phyloP scores from a whole-genome alignment of 2,888 invertebrate genomes.

The Pandemis heparana region DNA sequence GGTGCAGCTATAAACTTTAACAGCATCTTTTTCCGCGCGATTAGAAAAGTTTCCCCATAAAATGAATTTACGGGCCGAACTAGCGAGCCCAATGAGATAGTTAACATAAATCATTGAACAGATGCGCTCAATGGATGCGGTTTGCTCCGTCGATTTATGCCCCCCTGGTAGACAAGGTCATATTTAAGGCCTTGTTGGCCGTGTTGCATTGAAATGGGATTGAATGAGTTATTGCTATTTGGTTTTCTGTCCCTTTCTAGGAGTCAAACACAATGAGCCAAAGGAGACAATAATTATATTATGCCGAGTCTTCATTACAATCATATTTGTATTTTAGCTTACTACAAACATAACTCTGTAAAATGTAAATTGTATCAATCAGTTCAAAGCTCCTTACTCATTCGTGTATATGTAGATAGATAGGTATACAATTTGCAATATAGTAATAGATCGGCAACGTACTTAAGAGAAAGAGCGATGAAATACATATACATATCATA shows the following conservation, averaged over 20 bases:
- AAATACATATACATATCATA: too few species aligned
- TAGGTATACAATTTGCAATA: too few species aligned
- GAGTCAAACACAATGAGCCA: neutral
- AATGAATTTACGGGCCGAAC: slow-evolving; percentile 31
- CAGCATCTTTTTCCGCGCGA: slow-evolving; percentile 38
- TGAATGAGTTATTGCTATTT: neutral
- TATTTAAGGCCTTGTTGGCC: neutral
- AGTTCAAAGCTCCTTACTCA: too few species aligned
- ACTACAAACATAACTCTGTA: neutral
- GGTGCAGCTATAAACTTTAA: slow-evolving; percentile 20
- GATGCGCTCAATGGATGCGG: slow-evolving; percentile 40
- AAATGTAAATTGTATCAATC: neutral
- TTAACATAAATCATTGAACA: slow-evolving; percentile 39
- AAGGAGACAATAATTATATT: neutral
- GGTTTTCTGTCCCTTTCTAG: neutral
- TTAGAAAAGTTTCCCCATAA: slow-evolving; percentile 40
- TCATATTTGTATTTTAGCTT: neutral
- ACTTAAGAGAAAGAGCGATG: too few species aligned
- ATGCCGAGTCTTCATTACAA: neutral
- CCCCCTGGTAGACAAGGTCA: neutral
- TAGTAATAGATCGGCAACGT: too few species aligned
- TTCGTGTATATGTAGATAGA: too few species aligned
- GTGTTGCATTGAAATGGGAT: slow-evolving; percentile 9
- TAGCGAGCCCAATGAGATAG: slow-evolving; percentile 32
- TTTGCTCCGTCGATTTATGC: slow-evolving; percentile 30